Base-by-base conservation (phyloP, 2,888 invertebrate genomes). In the Xestia ashworthii region DNA sequence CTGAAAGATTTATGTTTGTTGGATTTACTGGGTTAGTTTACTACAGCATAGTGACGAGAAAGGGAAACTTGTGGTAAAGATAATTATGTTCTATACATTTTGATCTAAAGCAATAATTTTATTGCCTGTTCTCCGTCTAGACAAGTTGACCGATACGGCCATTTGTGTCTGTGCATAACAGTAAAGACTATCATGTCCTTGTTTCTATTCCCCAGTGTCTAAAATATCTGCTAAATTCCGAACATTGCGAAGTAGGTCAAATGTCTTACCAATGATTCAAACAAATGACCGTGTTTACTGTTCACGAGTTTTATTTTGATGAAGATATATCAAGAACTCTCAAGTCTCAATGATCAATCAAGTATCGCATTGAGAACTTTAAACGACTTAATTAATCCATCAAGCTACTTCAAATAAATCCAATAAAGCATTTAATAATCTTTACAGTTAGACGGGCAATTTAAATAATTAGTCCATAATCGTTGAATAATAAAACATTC, bases 391-490 rank as follows among this genome's bases (percentile, higher is more conserved):
- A 81, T 85, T 86, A 83, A 79, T 71, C 66, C 55, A 83, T 82
- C 65, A 76, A 79, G 69, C 68, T 68, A 72, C 65, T 81, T 73
- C 64, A 81, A 71, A 65, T 66, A 79, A 83, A 81, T 72, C 38
- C 62, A 76, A 78, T 82, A 82, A 78, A 76, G 69, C 16, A 76
- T 84, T 71, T 67, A 80, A 81, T 72, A 79, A 81, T 77, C 67
- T 77, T 79, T 48, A 79, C 83, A 79, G 87, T 83, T 79, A 86
- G 64, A 71, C 58, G 74, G 48, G 25, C 73, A 82, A 83, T 87
- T 88, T 88, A 73, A 88, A 88, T 88, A 83, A 81, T 88, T 83
- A 83, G 74, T 70, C 73, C n/a, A 81, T 80, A 85, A 83, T 82
- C 68, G 65, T 3, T 14, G 67, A 46, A 83, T 82, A 77, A 77